These are phyloP conservation scores for Ennomos fuscantarius DNA, from an alignment of 2,888 invertebrate genomes.

Conservation along the genomic window DNA sequence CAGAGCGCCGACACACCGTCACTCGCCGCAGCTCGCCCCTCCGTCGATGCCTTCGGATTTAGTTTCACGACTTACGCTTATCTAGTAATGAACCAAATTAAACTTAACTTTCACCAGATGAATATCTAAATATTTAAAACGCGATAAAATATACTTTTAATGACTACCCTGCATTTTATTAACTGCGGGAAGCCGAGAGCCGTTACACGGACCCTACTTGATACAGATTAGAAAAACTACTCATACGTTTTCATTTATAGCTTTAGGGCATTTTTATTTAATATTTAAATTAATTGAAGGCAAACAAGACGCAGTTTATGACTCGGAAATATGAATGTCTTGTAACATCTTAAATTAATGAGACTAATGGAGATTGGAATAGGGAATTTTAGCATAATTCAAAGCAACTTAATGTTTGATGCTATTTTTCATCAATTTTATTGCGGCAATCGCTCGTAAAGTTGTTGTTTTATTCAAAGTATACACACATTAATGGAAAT, in stretches of 20 bases:
- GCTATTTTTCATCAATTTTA: conserved; percentile 69
- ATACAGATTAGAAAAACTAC: conserved; percentile 76
- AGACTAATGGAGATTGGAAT: conserved; percentile 57
- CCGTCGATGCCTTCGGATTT: conserved; percentile 49
- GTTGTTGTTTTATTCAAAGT: conserved; percentile 41
- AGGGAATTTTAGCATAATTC: conserved; percentile 65
- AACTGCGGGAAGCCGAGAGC: conserved; percentile 61
- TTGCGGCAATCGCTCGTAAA: conserved; percentile 53
- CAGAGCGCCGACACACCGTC: conserved; percentile 36
- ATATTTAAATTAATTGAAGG: conserved; percentile 78
- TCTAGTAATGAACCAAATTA: conserved; percentile 72
- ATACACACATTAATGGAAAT: conserved; percentile 14
- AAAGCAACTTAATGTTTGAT: conserved; percentile 55
- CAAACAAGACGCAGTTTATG: conserved; percentile 74
- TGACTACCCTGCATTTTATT: conserved; percentile 76
- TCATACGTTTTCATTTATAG: conserved; percentile 71
- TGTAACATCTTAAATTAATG: conserved; percentile 62
- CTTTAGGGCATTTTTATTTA: conserved; percentile 67
- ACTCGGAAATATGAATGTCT: conserved; percentile 58
- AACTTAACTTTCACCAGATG: conserved; percentile 80
- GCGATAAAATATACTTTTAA: conserved; percentile 83
- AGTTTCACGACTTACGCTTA: conserved; percentile 62
- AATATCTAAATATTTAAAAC: conserved; percentile 82
- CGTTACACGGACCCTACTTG: conserved; percentile 54
- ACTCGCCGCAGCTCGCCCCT: background rate